These are phyloP conservation scores for Archocentrus centrarchus DNA, from an alignment of 2,113 vertebrate species.

Conservation along the genomic window DNA sequence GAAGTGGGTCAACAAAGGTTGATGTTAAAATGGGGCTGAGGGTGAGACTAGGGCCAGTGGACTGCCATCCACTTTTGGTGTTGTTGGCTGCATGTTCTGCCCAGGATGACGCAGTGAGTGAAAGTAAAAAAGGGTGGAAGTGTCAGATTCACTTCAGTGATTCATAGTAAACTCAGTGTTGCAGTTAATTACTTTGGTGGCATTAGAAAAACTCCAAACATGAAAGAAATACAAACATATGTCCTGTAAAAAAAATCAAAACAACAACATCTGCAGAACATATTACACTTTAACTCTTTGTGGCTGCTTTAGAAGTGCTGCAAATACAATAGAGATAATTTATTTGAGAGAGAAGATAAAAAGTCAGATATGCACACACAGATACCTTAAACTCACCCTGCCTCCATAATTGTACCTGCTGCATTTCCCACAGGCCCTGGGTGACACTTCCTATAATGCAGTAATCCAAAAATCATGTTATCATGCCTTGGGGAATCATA, in stretches of 20 bases:
- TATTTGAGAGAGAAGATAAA: background rate
- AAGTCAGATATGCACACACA: constrained; percentile 20
- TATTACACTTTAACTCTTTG: background rate
- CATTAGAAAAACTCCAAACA: background rate
- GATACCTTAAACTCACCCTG: constrained; percentile 10
- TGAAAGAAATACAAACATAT: background rate
- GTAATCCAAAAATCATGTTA: constrained; percentile 81
- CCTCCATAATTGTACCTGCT: constrained; percentile 48
- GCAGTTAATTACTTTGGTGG: background rate
- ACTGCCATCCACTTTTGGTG: constrained; percentile 31
- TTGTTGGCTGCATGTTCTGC: constrained; percentile 30
- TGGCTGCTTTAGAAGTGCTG: background rate
- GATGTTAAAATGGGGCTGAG: constrained; percentile 65
- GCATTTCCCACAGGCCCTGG: constrained; percentile 53
- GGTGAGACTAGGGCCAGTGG: constrained; percentile 73
- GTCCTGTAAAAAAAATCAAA: background rate
- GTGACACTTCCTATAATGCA: constrained; percentile 76
- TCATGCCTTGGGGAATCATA: constrained; percentile 67
- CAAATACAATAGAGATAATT: background rate
- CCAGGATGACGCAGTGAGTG: constrained; percentile 37
- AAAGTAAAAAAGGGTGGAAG: constrained; percentile 46
- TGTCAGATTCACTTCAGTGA: constrained; percentile 57
- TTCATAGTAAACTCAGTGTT: constrained; percentile 6
- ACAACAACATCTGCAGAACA: background rate
- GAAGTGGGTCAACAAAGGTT: constrained; percentile 81